Conservation (phyloP, 92 coral and sea anemone genomes). For the Virgularia gustaviana region DNA sequence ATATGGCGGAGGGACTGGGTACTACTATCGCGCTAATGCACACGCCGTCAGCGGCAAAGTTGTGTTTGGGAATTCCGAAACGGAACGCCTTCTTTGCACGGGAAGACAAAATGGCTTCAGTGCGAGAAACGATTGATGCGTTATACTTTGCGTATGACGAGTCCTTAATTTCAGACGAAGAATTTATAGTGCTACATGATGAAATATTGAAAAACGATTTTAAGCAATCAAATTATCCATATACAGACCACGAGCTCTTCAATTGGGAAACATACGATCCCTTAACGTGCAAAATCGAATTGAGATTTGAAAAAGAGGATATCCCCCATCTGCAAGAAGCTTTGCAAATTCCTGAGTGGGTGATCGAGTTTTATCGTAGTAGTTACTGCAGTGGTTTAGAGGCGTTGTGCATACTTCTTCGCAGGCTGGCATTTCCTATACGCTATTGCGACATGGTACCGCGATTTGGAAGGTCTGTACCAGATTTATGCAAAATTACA, state of each 20-base stretch:
- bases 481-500: slow-evolving; percentile 38
- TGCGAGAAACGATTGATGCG: not conserved
- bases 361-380: slow-evolving; percentile 17
- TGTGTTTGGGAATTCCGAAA: not conserved
- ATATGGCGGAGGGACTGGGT: not conserved
- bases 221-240: slow-evolving; percentile 15
- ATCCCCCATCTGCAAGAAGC: slow-evolving; percentile 27
- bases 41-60: too few species aligned
- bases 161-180: slow-evolving; percentile 36
- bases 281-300: slow-evolving; percentile 18
- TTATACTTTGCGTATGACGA: slow-evolving; percentile 15
- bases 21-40: not conserved
- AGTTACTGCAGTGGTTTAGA: slow-evolving; percentile 2
- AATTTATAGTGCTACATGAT: slow-evolving; percentile 24
- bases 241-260: slow-evolving; percentile 14
- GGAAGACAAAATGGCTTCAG: not conserved
- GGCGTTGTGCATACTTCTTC: slow-evolving; percentile 27
- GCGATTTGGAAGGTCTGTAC: slow-evolving; percentile 37
- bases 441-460: slow-evolving; percentile 37
- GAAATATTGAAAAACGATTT: slow-evolving; percentile 9
- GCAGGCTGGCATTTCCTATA: slow-evolving; percentile 38
- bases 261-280: slow-evolving; percentile 13
- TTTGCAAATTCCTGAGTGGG: not conserved
- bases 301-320: slow-evolving; percentile 19
- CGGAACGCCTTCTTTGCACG: not conserved